Evolutionary conservation across 2,888 invertebrate genomes (phyloP).

Genomic region (Plebejus anna): DNA sequence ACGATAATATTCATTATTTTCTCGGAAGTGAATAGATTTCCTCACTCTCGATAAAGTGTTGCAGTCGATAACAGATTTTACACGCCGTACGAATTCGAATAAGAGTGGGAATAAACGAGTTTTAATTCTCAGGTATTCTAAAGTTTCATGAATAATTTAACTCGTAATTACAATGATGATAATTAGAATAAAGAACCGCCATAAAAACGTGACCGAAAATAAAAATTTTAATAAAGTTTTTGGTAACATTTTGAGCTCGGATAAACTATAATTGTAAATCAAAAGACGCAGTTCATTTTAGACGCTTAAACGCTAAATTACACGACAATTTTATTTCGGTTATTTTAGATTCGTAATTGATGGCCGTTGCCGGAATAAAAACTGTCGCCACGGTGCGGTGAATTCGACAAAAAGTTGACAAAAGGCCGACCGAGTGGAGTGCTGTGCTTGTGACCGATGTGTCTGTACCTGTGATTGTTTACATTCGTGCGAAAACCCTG

Average conservation of each 20-base stretch:
- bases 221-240: not conserved
- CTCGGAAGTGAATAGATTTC: constrained; percentile 19
- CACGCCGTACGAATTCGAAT: not conserved
- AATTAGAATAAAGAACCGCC: not conserved
- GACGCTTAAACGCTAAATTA: not conserved
- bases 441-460: constrained; percentile 22
- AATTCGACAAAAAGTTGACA: constrained; percentile 1
- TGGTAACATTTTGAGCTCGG: not conserved
- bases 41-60: not conserved
- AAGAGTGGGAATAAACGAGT: constrained; percentile 16
- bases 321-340: constrained; percentile 1
- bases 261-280: not conserved
- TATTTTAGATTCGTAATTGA: constrained; percentile 21
- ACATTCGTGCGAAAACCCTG: constrained; percentile 56
- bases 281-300: not conserved
- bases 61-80: not conserved
- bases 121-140: not conserved
- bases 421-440: constrained; percentile 4
- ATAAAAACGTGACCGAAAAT: not conserved
- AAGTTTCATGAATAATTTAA: constrained; percentile 1
- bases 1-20: constrained; percentile 16
- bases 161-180: not conserved
- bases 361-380: constrained; percentile 14
- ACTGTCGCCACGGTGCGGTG: constrained; percentile 13
- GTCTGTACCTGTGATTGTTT: constrained; percentile 32